Evolutionary conservation across 2,888 invertebrate genomes (phyloP).

Genomic region (Dysmachus trigonus): DNA sequence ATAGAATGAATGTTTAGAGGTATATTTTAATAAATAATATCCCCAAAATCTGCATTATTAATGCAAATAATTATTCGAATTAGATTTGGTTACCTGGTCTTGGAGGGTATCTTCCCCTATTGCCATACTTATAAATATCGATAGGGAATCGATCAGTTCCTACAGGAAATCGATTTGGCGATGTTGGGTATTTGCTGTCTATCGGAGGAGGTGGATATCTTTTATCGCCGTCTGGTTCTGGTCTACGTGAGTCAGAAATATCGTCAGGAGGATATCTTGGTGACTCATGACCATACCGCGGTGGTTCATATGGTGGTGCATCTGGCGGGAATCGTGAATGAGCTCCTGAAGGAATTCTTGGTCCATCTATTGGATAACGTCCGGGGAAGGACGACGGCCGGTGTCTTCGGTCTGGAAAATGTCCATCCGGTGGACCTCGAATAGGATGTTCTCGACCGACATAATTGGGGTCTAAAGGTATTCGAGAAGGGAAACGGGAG

Average conservation of each 20-base stretch:
- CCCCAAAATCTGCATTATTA: no score
- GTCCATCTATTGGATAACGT: conserved; percentile 59
- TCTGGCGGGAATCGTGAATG: conserved; percentile 52
- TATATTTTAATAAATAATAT: background rate
- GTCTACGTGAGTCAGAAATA: conserved; percentile 53
- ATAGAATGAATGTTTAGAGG: background rate
- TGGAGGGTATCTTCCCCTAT: conserved; percentile 66
- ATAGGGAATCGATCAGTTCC: conserved; percentile 65
- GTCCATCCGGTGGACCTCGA: conserved; percentile 60
- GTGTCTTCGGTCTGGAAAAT: conserved; percentile 64
- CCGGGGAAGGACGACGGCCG: conserved; percentile 62
- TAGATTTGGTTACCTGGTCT: conserved; percentile 55
- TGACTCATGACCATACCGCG: conserved; percentile 54
- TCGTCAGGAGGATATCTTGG: conserved; percentile 55
- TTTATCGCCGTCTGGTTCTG: conserved; percentile 66
- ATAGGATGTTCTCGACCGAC: conserved; percentile 57
- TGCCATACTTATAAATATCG: conserved; percentile 66
- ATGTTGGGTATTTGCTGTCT: conserved; percentile 66
- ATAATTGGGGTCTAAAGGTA: conserved; percentile 51
- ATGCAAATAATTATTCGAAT: background rate
- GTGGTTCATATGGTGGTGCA: conserved; percentile 52
- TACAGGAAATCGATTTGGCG: conserved; percentile 68
- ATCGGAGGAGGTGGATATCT: conserved; percentile 64
- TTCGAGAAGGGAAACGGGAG: conserved; percentile 59
- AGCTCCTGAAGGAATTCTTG: background rate